Percentiles rank a stretch among this genome's conserved stretches.
phyloP scores from a whole-genome alignment of 1,140 invertebrate species.

The Uloborus diversus region DNA sequence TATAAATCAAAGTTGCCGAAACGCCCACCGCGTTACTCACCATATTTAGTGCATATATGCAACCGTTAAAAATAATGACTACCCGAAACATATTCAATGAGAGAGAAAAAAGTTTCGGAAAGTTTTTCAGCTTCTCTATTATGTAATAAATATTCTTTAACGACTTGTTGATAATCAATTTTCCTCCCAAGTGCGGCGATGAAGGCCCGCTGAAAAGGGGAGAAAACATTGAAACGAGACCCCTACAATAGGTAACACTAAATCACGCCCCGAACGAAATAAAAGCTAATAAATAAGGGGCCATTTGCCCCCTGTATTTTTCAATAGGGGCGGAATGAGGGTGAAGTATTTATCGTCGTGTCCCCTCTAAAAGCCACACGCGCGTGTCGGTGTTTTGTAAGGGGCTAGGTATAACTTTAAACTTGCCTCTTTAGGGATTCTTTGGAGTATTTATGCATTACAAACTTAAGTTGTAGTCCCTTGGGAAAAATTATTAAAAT shows the following conservation, averaged over 20 bases:
- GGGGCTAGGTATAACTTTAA: neutral
- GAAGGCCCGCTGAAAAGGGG: neutral
- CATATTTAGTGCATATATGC: too few species aligned
- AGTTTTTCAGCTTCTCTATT: too few species aligned
- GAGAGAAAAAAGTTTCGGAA: too few species aligned
- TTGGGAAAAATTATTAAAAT: too few species aligned
- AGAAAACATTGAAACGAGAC: slow-evolving; percentile 37
- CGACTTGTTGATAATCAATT: slow-evolving; percentile 55
- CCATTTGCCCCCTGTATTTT: neutral
- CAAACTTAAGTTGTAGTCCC: too few species aligned
- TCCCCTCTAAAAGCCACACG: slow-evolving; percentile 7
- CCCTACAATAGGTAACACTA: slow-evolving; percentile 32
- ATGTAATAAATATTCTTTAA: slow-evolving; percentile 46
- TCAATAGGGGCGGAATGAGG: neutral
- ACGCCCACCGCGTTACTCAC: too few species aligned
- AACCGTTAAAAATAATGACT: too few species aligned
- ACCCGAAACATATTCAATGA: too few species aligned
- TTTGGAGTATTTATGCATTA: too few species aligned
- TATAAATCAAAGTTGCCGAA: too few species aligned
- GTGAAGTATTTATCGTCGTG: slow-evolving; percentile 48
- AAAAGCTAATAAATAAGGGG: slow-evolving; percentile 48
- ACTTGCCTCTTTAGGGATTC: too few species aligned
- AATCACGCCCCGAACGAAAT: slow-evolving; percentile 48
- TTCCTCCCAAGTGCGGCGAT: neutral
- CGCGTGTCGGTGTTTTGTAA: neutral